Evolutionary conservation across 2,888 invertebrate genomes (phyloP).

Genomic region (Heterodera filipjevi): DNA sequence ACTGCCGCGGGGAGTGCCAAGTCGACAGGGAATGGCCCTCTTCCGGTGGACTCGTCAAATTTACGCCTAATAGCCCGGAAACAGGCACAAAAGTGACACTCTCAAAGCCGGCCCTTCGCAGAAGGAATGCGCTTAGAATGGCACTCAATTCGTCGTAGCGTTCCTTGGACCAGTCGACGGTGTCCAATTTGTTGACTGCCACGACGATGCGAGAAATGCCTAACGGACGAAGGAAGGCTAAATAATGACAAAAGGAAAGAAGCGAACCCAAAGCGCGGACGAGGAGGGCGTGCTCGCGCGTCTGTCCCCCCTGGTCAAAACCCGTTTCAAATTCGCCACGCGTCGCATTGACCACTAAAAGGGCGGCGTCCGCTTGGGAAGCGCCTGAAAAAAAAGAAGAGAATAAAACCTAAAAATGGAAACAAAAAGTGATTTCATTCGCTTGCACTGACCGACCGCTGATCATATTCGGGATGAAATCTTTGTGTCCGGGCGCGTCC

Average conservation of each 20-base stretch:
- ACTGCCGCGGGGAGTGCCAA: conserved; percentile 79
- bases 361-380: conserved; percentile 94
- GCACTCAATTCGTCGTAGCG: conserved; percentile 82
- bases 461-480: conserved; percentile 99
- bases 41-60: conserved; percentile 77
- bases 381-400: conserved; percentile 73
- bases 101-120: conserved; percentile 56
- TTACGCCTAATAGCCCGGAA: conserved; percentile 93
- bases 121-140: conserved; percentile 52
- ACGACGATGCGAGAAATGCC: conserved; percentile 92
- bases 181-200: conserved; percentile 95
- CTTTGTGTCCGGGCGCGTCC: conserved; percentile 98
- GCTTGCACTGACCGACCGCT: conserved; percentile 69
- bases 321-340: conserved; percentile 98
- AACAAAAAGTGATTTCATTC: background rate
- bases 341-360: conserved; percentile 89
- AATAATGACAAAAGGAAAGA: background rate
- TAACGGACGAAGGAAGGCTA: conserved; percentile 4
- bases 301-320: conserved; percentile 96
- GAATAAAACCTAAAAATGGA: background rate
- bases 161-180: conserved; percentile 86
- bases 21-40: conserved; percentile 70
- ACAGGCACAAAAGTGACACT: conserved; percentile 76
- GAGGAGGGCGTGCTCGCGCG: conserved; percentile 92
- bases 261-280: conserved; percentile 74